phyloP scores from a whole-genome alignment of 92 coral and sea anemone genomes.

The Phenganax subtilis region DNA sequence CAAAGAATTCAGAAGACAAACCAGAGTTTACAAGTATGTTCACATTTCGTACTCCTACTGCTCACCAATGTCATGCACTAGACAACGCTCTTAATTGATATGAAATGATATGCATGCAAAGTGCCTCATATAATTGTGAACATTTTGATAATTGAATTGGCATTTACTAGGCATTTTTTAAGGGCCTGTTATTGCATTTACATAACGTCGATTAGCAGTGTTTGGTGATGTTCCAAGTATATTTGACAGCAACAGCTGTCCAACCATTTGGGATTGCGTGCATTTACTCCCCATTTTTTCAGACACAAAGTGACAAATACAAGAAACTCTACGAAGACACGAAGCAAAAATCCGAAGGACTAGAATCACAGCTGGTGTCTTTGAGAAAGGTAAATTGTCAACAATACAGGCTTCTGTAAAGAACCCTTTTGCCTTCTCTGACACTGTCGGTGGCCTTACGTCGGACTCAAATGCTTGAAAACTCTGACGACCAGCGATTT shows the following conservation, averaged over 20 bases:
- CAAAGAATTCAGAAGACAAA: slow-evolving; percentile 68
- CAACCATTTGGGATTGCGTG: not conserved
- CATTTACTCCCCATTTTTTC: not conserved
- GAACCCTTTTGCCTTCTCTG: not conserved
- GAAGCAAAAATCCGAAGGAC: slow-evolving; percentile 83
- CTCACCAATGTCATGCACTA: too few relatives aligned
- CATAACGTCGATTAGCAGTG: too few relatives aligned
- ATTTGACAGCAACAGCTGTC: not conserved
- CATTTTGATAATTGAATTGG: too few relatives aligned
- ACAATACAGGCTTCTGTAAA: not conserved
- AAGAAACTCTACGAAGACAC: slow-evolving; percentile 87
- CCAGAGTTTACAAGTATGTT: slow-evolving; percentile 60
- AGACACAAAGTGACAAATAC: slow-evolving; percentile 92
- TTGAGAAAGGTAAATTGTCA: slow-evolving; percentile 66
- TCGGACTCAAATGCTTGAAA: too few relatives aligned
- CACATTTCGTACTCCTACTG: not conserved
- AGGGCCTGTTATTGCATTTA: too few relatives aligned
- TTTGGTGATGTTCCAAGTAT: not conserved
- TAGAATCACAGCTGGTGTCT: slow-evolving; percentile 77
- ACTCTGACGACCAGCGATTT: too few relatives aligned
- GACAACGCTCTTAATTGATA: too few relatives aligned
- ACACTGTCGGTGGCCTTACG: too few relatives aligned
- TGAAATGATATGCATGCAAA: too few relatives aligned
- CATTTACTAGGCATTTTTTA: too few relatives aligned
- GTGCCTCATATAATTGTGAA: too few relatives aligned